Percentiles rank a stretch among this genome's conserved stretches.
These are phyloP conservation scores for Cichlasoma orientale DNA, from an alignment of 2,797 vertebrate species.

Conservation along the genomic window DNA sequence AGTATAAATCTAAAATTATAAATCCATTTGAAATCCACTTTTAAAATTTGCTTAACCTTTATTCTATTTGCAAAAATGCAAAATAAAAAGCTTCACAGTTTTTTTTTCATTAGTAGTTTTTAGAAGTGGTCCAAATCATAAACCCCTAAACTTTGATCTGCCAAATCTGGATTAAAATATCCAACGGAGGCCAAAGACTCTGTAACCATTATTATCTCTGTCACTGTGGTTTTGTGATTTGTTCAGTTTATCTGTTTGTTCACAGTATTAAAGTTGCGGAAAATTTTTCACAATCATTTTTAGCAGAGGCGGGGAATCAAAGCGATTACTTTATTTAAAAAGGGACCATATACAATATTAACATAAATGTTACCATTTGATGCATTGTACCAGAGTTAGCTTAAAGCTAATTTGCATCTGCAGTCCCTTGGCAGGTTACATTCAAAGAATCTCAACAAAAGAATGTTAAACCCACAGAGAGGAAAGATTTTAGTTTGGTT, in stretches of 20 bases:
- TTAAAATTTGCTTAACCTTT: neutral
- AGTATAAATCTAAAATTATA: too few relatives aligned
- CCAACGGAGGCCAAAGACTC: too few relatives aligned
- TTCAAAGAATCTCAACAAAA: too few relatives aligned
- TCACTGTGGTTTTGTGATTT: neutral
- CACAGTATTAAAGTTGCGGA: neutral
- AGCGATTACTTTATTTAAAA: too few relatives aligned
- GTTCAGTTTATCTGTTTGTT: neutral
- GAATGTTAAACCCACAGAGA: too few relatives aligned
- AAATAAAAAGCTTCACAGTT: neutral
- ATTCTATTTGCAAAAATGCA: neutral
- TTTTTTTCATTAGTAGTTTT: neutral
- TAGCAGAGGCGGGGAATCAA: neutral
- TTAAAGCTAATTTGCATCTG: too few relatives aligned
- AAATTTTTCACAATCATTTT: neutral
- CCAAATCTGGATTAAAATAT: neutral
- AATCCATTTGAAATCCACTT: too few relatives aligned
- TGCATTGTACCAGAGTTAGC: too few relatives aligned
- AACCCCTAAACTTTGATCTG: neutral
- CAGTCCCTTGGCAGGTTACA: too few relatives aligned
- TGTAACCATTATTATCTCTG: neutral
- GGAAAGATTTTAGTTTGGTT: neutral
- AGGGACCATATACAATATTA: too few relatives aligned
- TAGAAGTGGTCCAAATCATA: neutral
- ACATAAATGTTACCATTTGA: too few relatives aligned